Conservation (phyloP, 2,888 invertebrate species). For the Linhomoeus sp. region DNA sequence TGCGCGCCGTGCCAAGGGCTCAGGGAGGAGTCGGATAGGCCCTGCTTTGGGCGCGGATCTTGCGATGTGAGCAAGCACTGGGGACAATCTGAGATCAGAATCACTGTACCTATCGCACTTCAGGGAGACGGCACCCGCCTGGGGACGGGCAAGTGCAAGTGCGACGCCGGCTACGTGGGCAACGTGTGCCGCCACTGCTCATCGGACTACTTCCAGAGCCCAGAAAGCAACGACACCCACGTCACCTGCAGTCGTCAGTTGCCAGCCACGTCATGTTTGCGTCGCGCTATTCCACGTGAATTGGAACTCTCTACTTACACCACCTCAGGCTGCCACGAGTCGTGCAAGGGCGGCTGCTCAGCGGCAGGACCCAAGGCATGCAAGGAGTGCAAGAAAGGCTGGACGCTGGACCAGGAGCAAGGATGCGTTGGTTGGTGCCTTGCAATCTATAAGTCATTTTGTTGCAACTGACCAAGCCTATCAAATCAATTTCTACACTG, state of each 20-base stretch:
- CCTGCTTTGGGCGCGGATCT: constrained; percentile 64
- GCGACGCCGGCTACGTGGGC: constrained; percentile 60
- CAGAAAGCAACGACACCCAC: constrained; percentile 7
- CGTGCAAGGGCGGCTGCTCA: constrained; percentile 20
- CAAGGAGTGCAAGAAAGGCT: constrained; percentile 11
- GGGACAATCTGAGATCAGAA: neutral
- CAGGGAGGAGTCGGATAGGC: constrained; percentile 37
- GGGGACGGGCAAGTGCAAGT: constrained; percentile 73
- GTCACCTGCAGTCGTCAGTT: constrained; percentile 13
- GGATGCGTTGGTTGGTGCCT: neutral
- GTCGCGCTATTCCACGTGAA: neutral
- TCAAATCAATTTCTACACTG: no score
- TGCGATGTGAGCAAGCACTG: constrained; percentile 37
- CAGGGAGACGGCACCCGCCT: constrained; percentile 70
- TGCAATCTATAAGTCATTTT: no score
- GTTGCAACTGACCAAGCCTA: no score
- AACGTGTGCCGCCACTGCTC: constrained; percentile 56
- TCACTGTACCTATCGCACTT: constrained; percentile 3
- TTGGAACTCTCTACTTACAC: neutral
- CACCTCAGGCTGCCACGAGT: constrained; percentile 18
- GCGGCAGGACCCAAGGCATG: constrained; percentile 15
- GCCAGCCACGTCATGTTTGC: no score
- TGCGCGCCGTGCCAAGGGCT: constrained; percentile 58
- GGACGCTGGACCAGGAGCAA: neutral
- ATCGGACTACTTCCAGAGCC: constrained; percentile 19